phyloP scores from a whole-genome alignment of 2,797 vertebrate genomes.

The Peromyscus melanophrys region DNA sequence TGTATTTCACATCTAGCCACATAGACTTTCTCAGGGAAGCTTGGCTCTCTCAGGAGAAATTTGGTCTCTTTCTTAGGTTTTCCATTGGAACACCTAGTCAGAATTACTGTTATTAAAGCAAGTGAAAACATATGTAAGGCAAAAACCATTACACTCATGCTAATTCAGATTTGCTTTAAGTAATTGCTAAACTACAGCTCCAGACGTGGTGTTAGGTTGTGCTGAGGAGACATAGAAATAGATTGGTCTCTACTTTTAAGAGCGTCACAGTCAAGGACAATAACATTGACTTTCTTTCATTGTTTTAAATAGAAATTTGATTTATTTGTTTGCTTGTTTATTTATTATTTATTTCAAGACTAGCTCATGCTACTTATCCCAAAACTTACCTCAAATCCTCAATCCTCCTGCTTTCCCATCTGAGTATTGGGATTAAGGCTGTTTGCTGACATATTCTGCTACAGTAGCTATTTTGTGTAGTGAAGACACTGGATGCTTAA shows the following conservation, averaged over 20 bases:
- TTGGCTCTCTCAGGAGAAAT: not conserved
- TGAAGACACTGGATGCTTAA: slow-evolving; percentile 33
- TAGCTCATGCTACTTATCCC: not conserved
- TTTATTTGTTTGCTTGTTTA: not conserved
- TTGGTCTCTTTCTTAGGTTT: not conserved
- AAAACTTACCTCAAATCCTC: not conserved
- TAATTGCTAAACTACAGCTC: not conserved
- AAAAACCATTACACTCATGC: slow-evolving; percentile 37
- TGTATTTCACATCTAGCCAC: slow-evolving; percentile 7
- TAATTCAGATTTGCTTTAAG: not conserved
- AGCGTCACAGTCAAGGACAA: not conserved
- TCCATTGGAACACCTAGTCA: slow-evolving; percentile 34
- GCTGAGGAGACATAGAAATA: not conserved
- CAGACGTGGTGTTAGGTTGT: not conserved
- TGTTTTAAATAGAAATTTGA: slow-evolving; percentile 38
- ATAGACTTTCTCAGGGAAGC: not conserved
- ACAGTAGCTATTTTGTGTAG: not conserved
- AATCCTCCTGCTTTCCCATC: not conserved
- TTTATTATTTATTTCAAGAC: not conserved
- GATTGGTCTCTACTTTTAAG: not conserved
- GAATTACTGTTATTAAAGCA: slow-evolving; percentile 50
- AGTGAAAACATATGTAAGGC: not conserved
- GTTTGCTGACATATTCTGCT: not conserved
- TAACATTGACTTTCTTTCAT: slow-evolving; percentile 20
- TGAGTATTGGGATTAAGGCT: not conserved